Base-by-base conservation (phyloP, 2,797 vertebrate genomes). In the Premnoplex brunnescens region DNA sequence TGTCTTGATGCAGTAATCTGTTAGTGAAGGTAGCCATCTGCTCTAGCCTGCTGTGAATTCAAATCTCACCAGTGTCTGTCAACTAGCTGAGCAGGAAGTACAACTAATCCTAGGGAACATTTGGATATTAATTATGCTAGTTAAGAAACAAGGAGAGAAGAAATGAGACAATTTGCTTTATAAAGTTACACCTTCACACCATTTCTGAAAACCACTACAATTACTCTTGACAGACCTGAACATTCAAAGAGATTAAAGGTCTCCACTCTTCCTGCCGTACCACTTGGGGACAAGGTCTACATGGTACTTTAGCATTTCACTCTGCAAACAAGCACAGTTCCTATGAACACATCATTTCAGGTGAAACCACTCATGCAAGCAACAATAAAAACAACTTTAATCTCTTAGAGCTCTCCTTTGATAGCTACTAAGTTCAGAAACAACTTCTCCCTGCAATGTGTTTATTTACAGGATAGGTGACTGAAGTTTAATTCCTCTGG, bases 11-110 rank as follows among this genome's bases (percentile, higher is more conserved):
- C 48, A 85, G 79, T 94, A 94, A 93, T 95, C 88, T 93, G 87
- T 87, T 91, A 94, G 82, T 32, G 0, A 92, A 96, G 85, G 88
- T 94, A 85, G 69, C 95, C 93, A 93, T 96, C 93, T 94, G 93
- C 91, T 96, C 86, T 58, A 12, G 30, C 79, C 79, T 94, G 88
- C 79, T 94, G 85, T 73, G 88, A 91, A 83, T 95, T 93, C 66
- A 96, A 85, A 92, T 83, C 85, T 93, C 89, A 91, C 37, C 41
- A 80, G 46, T 83, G 75, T 85, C 80, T 93, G 77, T 94, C 93
- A 96, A 49, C 66, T 84, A 94, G 52, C 49, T 67, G 28, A 46
- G 89, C 87, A 94, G 59, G 89, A 95, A 93, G 93, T 74, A 91
- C 85, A 89, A 92, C 44, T 81, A 77, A 87, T 89, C 52, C 51